These are phyloP conservation scores for Lysiphlebus fabarum DNA, from an alignment of 1,140 invertebrate genomes.

Conservation along the genomic window DNA sequence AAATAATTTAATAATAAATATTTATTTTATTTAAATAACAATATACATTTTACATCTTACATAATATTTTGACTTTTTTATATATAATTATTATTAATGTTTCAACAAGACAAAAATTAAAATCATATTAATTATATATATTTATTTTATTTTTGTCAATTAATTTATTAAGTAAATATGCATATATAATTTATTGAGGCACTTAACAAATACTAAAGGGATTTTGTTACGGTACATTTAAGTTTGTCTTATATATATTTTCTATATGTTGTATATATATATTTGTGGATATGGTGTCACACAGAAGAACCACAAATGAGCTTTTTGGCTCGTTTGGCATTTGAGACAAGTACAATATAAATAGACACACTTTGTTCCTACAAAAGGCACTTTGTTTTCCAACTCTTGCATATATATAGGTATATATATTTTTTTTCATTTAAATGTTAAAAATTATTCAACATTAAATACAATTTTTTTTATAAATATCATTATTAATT, in stretches of 20 bases:
- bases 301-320: not conserved
- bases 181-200: conserved; percentile 47
- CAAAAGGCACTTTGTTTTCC: conserved; percentile 45
- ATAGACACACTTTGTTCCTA: conserved; percentile 47
- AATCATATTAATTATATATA: no score
- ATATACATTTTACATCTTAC: not conserved
- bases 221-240: conserved; percentile 44
- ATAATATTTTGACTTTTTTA: conserved; percentile 8
- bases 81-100: no score
- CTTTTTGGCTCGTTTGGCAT: conserved; percentile 42
- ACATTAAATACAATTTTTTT: conserved; percentile 13
- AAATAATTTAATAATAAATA: no score
- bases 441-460: conserved; percentile 3
- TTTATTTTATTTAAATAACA: no score
- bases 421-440: conserved; percentile 7
- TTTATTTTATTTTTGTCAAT: conserved; percentile 7
- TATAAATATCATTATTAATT: not conserved
- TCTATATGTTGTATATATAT: no score
- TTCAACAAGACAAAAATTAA: no score
- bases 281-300: conserved; percentile 22
- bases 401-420: conserved; percentile 4
- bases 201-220: conserved; percentile 39
- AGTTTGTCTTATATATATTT: conserved; percentile 27
- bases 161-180: conserved; percentile 13
- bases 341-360: conserved; percentile 41